Evolutionary conservation across 1,140 invertebrate genomes (phyloP).

Genomic region (Drosophila rufa): DNA sequence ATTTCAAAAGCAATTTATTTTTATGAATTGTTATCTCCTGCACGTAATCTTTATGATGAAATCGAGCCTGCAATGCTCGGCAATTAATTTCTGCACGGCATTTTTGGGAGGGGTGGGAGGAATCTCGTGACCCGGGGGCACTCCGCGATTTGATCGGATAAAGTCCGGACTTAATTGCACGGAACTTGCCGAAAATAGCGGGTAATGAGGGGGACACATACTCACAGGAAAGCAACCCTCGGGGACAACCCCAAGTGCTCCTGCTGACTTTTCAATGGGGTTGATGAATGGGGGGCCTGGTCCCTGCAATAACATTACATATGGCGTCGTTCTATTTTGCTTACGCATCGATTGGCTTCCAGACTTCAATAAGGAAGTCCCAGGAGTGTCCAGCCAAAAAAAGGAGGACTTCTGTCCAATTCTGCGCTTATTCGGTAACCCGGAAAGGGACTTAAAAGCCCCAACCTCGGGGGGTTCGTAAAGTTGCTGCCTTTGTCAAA

Average conservation of each 20-base stretch:
- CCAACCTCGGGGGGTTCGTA: conserved; percentile 52
- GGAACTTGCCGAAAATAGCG: conserved; percentile 60
- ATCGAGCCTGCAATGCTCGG: conserved; percentile 58
- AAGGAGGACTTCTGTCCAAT: conserved; percentile 34
- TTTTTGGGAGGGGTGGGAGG: background rate
- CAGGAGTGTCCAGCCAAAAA: conserved; percentile 28
- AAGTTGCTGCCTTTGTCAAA: conserved; percentile 58
- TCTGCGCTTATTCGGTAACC: conserved; percentile 57
- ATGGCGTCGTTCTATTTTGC: conserved; percentile 56
- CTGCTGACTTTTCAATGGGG: conserved; percentile 17
- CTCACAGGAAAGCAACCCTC: conserved; percentile 45
- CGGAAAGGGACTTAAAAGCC: conserved; percentile 35
- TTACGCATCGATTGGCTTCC: conserved; percentile 75
- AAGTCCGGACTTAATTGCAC: conserved; percentile 64
- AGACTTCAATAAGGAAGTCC: conserved; percentile 54
- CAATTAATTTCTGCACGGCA: conserved; percentile 48
- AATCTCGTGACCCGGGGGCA: conserved; percentile 37
- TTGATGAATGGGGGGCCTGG: background rate
- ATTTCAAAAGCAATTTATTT: conserved; percentile 73
- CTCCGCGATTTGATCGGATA: conserved; percentile 55
- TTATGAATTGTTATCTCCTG: conserved; percentile 70
- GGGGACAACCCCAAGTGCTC: conserved; percentile 23
- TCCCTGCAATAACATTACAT: conserved; percentile 56
- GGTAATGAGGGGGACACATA: conserved; percentile 27
- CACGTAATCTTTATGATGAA: conserved; percentile 69